Base-by-base conservation (phyloP, 1,140 invertebrate genomes). In the Spodoptera litura region DNA sequence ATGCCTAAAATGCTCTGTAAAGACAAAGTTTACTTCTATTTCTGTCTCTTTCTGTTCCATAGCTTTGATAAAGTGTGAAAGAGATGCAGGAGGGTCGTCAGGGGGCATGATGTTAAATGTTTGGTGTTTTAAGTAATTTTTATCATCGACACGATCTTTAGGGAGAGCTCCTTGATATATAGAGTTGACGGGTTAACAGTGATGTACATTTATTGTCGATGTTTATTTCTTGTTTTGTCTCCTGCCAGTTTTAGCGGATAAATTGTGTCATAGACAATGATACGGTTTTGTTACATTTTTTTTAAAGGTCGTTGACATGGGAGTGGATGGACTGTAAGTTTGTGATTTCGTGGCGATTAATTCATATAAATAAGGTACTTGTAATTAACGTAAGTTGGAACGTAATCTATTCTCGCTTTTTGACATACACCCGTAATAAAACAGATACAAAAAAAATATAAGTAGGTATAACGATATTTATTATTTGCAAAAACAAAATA, bases 61-160 rank as follows among this genome's bases (percentile, higher is more conserved):
- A 72, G 49, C 64, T 73, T 38, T 15, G 74, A 27, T 27, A 6
- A 44, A 62, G 88, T 81, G 83, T 11, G 88, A 91, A 38, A 81
- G 83, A 73, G 88, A 91, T 53, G 72, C 84, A 55, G 53, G 64
- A 84, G 79, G 80, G 83, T 85, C 87, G 77, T 75, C 58, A 79
- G 80, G 89, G 86, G 90, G 88, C 88, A 87, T 81, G 75, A 91
- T 89, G 91, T 93, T 93, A 93, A 94, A 94, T 92, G 92, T 90
- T 92, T 92, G 89, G 93, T 92, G 92, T 92, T 93, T 94, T 94
- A 94, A 94, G 93, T 94, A 93, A 93, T 94, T 93, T 93, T 93
- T 93, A 94, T 94, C 93, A 88, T 91, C 87, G 92, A 94, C 93
- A 93, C 93, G 87, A 94, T 94, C 93, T 78, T 88, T 81, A 88